Evolutionary conservation across 2,113 vertebrate species (phyloP), one percentile per base, ranked within the genome.

Genomic region (Oceanites oceanicus): DNA sequence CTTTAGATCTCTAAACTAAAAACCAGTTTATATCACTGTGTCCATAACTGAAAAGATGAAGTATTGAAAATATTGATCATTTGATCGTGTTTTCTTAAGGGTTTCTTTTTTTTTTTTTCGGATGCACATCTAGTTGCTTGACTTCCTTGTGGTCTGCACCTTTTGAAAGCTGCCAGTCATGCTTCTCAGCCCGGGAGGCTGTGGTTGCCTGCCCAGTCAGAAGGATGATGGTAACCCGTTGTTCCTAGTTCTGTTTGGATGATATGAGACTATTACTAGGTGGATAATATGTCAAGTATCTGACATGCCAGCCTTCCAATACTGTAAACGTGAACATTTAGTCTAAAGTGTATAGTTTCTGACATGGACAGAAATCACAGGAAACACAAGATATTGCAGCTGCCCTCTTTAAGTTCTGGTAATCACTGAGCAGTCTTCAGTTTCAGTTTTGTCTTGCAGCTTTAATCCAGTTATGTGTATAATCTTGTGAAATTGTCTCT

Each of bases 181-280:
- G 62, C 23, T 88, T 16, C 58, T 78, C 23, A 38, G 40, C 61
- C 32, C 25, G 2, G 0, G 29, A 18, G 27, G 44, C 55, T 44
- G 50, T 6, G 42, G 2, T 30, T 42, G 21, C 45, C 68, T 16
- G 13, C 4, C 12, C 11, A 9, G 27, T n/a, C 52, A 44, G 30
- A 16, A 13, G 11, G 40, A 1, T 3, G 44, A 0, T 14, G 53
- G 4, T 18, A 30, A 25, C 62, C 53, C 15, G 1, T 29, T 10
- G 11, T 7, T 49, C 55, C 65, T 22, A 1, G 32, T 74, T 44
- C 32, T 47, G 3, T 15, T 56, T 12, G 61, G 30, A 19, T 38
- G 42, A 32, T 3, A 40, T 0, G 0, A 13, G 34, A 5, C 4
- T 4, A 7, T 70, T 26, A 19, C 23, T 9, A 19, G 6, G 4